Evolutionary conservation across 2,888 invertebrate species (phyloP), one percentile per base, ranked within the genome.

Genomic region (Phortica magna): DNA sequence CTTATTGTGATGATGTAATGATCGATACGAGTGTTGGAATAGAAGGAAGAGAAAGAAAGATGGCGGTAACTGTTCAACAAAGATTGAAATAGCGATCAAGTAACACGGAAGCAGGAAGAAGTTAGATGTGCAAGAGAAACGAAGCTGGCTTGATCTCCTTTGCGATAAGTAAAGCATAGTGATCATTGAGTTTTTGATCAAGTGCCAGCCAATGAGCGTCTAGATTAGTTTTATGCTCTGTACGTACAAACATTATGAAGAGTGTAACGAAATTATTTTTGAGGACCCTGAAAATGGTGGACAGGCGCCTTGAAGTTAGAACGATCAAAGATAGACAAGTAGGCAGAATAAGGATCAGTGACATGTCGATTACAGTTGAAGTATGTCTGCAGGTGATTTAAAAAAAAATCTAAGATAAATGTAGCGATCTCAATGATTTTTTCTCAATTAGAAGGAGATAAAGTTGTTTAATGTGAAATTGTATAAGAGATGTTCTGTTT

Each of bases 1-100:
- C 22, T 68, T n/a, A 17, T 22, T 19, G 12, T 43, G n/a, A 68
- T 71, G 55, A 71, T 71, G 70, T 48, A 71, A 71, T 53, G 68
- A 22, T 42, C 31, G 4, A 10, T 22, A 10, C 31, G 64, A 7
- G 42, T 41, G 42, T 19, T 61, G 10, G 41, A 12, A 57, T 7
- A n/a, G 19, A 57, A 57, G 10, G 19, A 17, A 17, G 9, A 19
- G n/a, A 59, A 19, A 59, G 2, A 17, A 59, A 19, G n/a, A 17
- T 19, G 10, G 2, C 59, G 17, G 7, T 59, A 31, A 4, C 31
- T 31, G 31, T 31, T 31, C 31, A 31, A 31, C 31, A 4, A 31
- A 31, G 31, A 4, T 31, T 1, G 31, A 31, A 31, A 31, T 1
- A 31, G 31, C 31, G 31, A 31, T 31, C 31, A 31, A 31, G 31